A percentile compares a stretch with the other conserved stretches of the same genome.
phyloP scores from a whole-genome alignment of 2,113 vertebrate genomes.

The Gobiocypris rarus region DNA sequence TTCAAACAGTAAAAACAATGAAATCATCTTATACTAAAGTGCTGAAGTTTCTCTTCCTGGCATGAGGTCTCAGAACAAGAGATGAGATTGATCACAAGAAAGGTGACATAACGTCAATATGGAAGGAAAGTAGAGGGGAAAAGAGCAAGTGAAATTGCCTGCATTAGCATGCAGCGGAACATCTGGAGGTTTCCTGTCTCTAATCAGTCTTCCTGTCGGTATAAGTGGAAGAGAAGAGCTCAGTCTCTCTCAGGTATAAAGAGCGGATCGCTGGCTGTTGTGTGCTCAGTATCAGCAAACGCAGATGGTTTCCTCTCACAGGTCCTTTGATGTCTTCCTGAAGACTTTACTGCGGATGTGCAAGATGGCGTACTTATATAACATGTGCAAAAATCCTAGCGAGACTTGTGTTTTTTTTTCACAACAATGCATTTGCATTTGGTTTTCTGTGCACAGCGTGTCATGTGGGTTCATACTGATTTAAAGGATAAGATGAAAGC shows the following conservation, averaged over 20 bases:
- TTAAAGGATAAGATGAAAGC: background rate
- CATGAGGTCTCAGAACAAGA: background rate
- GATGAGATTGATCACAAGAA: background rate
- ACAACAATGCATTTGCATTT: background rate
- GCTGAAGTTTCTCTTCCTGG: background rate
- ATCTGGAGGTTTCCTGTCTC: constrained; percentile 22
- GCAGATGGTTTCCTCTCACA: constrained; percentile 18
- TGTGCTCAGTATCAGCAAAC: constrained; percentile 13
- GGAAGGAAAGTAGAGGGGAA: background rate
- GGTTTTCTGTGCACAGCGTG: background rate
- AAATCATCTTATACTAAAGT: background rate
- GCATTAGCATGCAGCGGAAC: constrained; percentile 27
- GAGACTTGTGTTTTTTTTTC: background rate
- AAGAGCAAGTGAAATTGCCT: constrained; percentile 3
- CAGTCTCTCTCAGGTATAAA: background rate
- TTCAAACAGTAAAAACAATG: background rate
- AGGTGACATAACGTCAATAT: background rate
- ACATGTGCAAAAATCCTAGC: background rate
- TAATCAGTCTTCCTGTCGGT: constrained; percentile 25
- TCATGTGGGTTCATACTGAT: background rate
- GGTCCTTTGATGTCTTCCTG: constrained; percentile 4
- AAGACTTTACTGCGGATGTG: background rate
- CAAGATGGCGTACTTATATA: background rate
- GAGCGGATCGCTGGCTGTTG: background rate
- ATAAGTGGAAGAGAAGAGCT: constrained; percentile 8